Percentiles rank a stretch among this genome's conserved stretches.
Evolutionary conservation across 2,113 vertebrate genomes (phyloP).

Genomic region (Setophaga coronata): DNA sequence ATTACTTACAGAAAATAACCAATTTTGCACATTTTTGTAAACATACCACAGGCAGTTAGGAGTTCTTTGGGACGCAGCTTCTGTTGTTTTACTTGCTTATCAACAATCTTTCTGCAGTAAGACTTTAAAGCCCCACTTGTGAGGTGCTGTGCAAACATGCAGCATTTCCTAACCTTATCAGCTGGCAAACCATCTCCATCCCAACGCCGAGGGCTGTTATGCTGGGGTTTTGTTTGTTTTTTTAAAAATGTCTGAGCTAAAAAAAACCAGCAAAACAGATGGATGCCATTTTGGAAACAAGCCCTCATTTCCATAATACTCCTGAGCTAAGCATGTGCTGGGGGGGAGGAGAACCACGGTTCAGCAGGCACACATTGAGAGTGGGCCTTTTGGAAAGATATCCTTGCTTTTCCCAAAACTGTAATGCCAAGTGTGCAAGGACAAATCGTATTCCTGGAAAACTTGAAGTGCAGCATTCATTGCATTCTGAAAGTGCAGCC

Average conservation of each 20-base stretch:
- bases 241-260: background rate
- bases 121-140: background rate
- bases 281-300: conserved; percentile 28
- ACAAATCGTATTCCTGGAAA: background rate
- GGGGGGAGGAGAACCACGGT: background rate
- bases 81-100: background rate
- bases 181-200: background rate
- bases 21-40: background rate
- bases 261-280: background rate
- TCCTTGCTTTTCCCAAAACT: background rate
- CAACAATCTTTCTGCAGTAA: background rate
- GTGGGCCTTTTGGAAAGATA: background rate
- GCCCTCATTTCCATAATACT: background rate
- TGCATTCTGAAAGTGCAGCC: background rate
- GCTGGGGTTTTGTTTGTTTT: background rate
- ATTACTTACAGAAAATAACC: background rate
- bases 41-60: background rate
- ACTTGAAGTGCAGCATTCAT: background rate
- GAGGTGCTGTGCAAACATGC: background rate
- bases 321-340: background rate
- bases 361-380: background rate
- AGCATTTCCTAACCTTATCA: background rate
- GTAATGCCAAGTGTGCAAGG: background rate
- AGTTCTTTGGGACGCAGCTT: background rate
- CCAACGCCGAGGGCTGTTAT: background rate